Percentiles rank a stretch among this genome's conserved stretches.
Evolutionary conservation across 2,113 vertebrate genomes (phyloP).

Genomic region (Hippocampus zosterae): DNA sequence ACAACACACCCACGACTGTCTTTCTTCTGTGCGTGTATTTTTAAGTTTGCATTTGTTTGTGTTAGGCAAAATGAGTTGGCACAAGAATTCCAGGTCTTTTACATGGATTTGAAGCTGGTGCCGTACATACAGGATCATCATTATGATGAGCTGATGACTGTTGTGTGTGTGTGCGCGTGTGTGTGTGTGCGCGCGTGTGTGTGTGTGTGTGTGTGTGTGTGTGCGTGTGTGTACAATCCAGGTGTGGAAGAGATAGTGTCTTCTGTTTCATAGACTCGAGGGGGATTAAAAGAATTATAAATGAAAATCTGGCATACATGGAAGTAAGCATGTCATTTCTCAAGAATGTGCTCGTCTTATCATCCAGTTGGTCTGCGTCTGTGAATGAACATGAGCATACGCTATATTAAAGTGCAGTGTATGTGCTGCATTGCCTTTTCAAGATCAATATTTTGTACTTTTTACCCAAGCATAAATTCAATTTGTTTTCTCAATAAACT

Average conservation of each 20-base stretch:
- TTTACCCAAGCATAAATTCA: too few relatives aligned
- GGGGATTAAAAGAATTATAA: constrained; percentile 19
- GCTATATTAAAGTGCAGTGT: background rate
- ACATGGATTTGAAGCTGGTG: constrained; percentile 2
- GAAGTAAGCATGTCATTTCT: background rate
- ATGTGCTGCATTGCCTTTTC: background rate
- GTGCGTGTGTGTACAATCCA: constrained; percentile 3
- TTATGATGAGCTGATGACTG: constrained; percentile 16
- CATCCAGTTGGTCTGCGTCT: background rate
- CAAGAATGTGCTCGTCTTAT: constrained; percentile 1
- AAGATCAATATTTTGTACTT: background rate
- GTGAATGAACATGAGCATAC: background rate
- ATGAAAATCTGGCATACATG: background rate
- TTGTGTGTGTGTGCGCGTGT: background rate
- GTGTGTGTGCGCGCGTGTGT: background rate
- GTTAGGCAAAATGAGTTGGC: constrained; percentile 1
- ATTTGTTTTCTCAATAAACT: too few relatives aligned
- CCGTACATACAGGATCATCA: constrained; percentile 1
- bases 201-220: too few relatives aligned
- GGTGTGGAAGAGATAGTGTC: constrained; percentile 10
- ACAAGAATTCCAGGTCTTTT: constrained; percentile 8
- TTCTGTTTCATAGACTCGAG: constrained; percentile 1
- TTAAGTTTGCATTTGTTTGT: background rate
- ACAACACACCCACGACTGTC: background rate
- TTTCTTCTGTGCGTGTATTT: background rate